A percentile compares a stretch with the other conserved stretches of the same genome.
Evolutionary conservation across 2,888 invertebrate genomes (phyloP).

Genomic region (Zygaena filipendulae): DNA sequence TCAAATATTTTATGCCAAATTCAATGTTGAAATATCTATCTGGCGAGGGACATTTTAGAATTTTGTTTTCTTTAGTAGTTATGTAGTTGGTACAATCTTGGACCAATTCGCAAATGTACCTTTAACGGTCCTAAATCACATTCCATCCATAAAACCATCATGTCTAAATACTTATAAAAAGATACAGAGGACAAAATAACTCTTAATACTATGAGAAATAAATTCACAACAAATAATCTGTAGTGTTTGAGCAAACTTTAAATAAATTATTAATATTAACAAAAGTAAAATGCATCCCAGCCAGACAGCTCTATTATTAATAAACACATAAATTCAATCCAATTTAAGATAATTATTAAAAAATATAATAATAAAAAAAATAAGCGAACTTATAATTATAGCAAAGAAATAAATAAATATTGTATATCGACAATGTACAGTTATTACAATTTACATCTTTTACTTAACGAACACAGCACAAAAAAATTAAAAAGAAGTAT

Average conservation of each 20-base stretch:
- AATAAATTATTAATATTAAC: slow-evolving; percentile 26
- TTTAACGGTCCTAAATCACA: no score
- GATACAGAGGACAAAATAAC: slow-evolving; percentile 29
- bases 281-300: slow-evolving; percentile 48
- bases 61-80: no score
- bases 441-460: slow-evolving; percentile 61
- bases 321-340: slow-evolving; percentile 28
- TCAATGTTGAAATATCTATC: slow-evolving; percentile 35
- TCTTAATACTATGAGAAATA: slow-evolving; percentile 39
- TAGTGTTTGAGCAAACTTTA: slow-evolving; percentile 55
- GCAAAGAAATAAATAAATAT: slow-evolving; percentile 66
- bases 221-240: slow-evolving; percentile 43
- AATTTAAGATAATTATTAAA: slow-evolving; percentile 33
- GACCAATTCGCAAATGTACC: no score
- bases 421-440: slow-evolving; percentile 64
- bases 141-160: slow-evolving; percentile 1
- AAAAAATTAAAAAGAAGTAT: slow-evolving; percentile 38
- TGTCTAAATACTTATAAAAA: slow-evolving; percentile 17
- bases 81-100: no score
- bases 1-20: slow-evolving; percentile 42
- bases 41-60: slow-evolving; percentile 61
- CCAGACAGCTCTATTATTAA: slow-evolving; percentile 50
- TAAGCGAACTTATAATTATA: slow-evolving; percentile 52
- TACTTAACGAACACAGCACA: slow-evolving; percentile 68
- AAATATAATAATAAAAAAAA: slow-evolving; percentile 25